Evolutionary conservation across 2,888 invertebrate species (phyloP), one percentile per base, ranked within the genome.

Genomic region (Acanthococcus lagerstroemiae): DNA sequence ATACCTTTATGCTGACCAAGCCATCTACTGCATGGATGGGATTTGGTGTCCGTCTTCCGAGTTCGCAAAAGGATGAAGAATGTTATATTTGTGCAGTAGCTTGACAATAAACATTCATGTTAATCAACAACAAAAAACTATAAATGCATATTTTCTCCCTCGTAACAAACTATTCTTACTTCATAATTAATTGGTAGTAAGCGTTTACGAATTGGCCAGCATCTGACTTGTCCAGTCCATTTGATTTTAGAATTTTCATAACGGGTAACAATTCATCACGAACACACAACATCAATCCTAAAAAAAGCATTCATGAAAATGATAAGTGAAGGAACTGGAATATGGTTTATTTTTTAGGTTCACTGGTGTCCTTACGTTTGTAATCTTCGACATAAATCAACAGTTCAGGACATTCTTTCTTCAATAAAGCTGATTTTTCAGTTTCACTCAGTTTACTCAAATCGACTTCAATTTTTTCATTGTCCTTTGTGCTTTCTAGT

Each of bases 341-440:
- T n/a, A n/a, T n/a, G n/a, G n/a, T n/a, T n/a, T n/a, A n/a, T n/a
- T n/a, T n/a, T n/a, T n/a, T n/a, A n/a, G n/a, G n/a, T n/a, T n/a
- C n/a, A n/a, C n/a, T n/a, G n/a, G n/a, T n/a, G n/a, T n/a, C n/a
- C n/a, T n/a, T n/a, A 69, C 69, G 44, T 80, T 88, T 84, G 73
- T 87, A 90, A 76, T 94, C 92, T 68, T 84, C 81, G 58, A 90
- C 80, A 12, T 95, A 79, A 4, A 84, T 85, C 65, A 84, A 75
- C 74, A 94, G 86, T 77, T 95, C 94, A 2, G 95, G 94, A 56
- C 90, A 89, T 76, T 94, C 90, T 73, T 90, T 88, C 74, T 86
- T 82, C 70, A 95, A 78, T 61, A 93, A 75, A 72, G 86, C 84
- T 63, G 86, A 73, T 72, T 89, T 89, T 74, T 94, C 86, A 65